These are phyloP conservation scores for Trochalopteron elliotii DNA, from an alignment of 2,113 vertebrate species.

Conservation along the genomic window DNA sequence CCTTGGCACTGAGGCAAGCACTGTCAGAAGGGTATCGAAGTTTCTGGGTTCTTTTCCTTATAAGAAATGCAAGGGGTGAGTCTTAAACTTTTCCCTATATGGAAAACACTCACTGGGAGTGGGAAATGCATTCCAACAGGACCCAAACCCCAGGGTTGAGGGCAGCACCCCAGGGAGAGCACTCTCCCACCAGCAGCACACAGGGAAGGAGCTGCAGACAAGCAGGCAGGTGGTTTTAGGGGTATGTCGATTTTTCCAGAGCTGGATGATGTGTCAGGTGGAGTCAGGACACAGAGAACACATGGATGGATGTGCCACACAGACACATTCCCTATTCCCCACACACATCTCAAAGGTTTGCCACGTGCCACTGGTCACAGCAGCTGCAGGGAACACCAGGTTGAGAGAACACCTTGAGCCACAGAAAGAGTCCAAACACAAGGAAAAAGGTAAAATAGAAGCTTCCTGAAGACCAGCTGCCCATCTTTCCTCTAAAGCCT, in stretches of 20 bases:
- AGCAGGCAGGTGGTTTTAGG: not conserved
- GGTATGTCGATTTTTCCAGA: rapidly evolving
- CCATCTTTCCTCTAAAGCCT: not conserved
- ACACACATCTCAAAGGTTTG: not conserved
- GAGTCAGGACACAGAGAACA: not conserved
- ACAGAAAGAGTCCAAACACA: not conserved
- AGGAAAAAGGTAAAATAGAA: not conserved
- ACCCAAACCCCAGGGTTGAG: not conserved
- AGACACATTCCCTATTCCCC: not conserved
- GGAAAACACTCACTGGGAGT: too few species aligned
- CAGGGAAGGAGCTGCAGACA: not conserved
- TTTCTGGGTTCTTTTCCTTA: too few species aligned
- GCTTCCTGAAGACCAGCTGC: not conserved
- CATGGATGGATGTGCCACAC: rapidly evolving
- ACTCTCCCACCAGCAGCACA: not conserved
- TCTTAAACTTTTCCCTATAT: too few species aligned
- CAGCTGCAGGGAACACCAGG: not conserved
- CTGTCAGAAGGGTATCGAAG: too few species aligned
- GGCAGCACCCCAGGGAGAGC: not conserved
- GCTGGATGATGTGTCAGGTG: not conserved
- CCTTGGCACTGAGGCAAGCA: too few species aligned
- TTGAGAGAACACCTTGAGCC: not conserved
- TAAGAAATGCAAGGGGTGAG: too few species aligned
- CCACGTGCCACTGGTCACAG: not conserved
- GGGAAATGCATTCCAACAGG: too few species aligned